A percentile compares a stretch with the other conserved stretches of the same genome.
Evolutionary conservation across 1,140 invertebrate genomes (phyloP).

Genomic region (Drosophila obscura): DNA sequence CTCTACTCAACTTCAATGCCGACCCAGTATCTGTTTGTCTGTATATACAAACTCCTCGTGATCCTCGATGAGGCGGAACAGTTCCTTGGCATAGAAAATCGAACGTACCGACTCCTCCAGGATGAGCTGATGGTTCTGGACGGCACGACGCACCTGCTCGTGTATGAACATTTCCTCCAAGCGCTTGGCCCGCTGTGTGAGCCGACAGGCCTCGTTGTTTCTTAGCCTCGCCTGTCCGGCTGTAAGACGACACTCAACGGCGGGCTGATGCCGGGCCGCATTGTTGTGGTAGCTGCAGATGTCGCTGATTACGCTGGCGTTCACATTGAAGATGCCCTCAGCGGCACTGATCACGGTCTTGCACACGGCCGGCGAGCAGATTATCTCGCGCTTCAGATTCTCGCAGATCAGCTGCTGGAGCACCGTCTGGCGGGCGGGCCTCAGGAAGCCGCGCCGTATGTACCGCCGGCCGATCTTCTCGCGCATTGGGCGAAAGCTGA

Average conservation of each 20-base stretch:
- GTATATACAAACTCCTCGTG: conserved; percentile 61
- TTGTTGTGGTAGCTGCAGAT: conserved; percentile 60
- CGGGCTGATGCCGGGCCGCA: conserved; percentile 39
- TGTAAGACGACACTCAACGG: conserved; percentile 29
- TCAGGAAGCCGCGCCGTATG: conserved; percentile 48
- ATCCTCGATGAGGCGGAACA: conserved; percentile 61
- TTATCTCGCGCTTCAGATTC: conserved; percentile 41
- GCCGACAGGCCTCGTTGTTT: conserved; percentile 47
- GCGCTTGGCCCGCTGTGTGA: conserved; percentile 57
- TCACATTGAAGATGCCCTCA: conserved; percentile 50
- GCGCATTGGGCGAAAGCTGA: conserved; percentile 47
- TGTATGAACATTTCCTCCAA: conserved; percentile 64
- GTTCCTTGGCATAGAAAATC: conserved; percentile 67
- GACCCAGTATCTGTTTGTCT: conserved; percentile 47
- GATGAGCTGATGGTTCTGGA: conserved; percentile 57
- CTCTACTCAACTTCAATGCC: conserved; percentile 1
- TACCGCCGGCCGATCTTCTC: conserved; percentile 36
- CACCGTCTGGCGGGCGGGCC: conserved; percentile 14
- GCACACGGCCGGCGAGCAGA: conserved; percentile 26
- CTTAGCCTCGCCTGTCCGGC: conserved; percentile 24
- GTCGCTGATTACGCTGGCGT: conserved; percentile 40
- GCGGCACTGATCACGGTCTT: conserved; percentile 46
- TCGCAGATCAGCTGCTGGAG: conserved; percentile 50
- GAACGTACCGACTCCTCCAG: conserved; percentile 75
- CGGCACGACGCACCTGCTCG: conserved; percentile 54